Evolutionary conservation across 1,140 invertebrate genomes (phyloP).

Genomic region (Drosophila busckii): DNA sequence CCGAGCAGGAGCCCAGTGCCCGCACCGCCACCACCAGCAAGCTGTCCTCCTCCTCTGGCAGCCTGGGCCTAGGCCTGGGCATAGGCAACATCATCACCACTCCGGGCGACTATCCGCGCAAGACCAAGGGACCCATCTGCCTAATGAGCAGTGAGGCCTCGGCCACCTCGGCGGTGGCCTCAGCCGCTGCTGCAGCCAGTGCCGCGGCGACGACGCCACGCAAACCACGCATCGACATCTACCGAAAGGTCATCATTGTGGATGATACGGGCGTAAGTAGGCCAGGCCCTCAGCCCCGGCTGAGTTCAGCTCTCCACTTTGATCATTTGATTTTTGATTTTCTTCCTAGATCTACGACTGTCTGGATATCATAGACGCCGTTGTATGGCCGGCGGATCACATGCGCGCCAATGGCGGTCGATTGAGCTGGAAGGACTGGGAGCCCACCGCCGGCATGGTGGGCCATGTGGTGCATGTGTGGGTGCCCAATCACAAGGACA

Average conservation of each 20-base stretch:
- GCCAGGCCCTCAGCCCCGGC: too few species aligned
- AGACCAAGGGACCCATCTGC: slow-evolving; percentile 74
- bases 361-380: slow-evolving; percentile 93
- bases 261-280: slow-evolving; percentile 80
- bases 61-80: slow-evolving; percentile 53
- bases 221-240: slow-evolving; percentile 80
- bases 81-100: slow-evolving; percentile 70
- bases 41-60: slow-evolving; percentile 67
- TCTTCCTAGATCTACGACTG: slow-evolving; percentile 87
- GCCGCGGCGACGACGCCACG: slow-evolving; percentile 2
- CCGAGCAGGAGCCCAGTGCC: slow-evolving; percentile 50
- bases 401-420: slow-evolving; percentile 91
- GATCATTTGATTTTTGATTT: neutral
- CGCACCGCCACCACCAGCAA: slow-evolving; percentile 57
- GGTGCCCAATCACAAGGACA: slow-evolving; percentile 93
- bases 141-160: slow-evolving; percentile 33
- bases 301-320: too few species aligned
- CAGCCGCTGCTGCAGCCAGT: neutral
- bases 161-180: neutral
- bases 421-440: slow-evolving; percentile 93
- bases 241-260: slow-evolving; percentile 81
- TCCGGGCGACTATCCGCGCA: slow-evolving; percentile 69
- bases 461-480: slow-evolving; percentile 94
- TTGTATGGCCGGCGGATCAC: slow-evolving; percentile 93
- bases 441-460: slow-evolving; percentile 93